Evolutionary conservation across 2,888 invertebrate genomes (phyloP).

Genomic region (Hylaea fasciaria): DNA sequence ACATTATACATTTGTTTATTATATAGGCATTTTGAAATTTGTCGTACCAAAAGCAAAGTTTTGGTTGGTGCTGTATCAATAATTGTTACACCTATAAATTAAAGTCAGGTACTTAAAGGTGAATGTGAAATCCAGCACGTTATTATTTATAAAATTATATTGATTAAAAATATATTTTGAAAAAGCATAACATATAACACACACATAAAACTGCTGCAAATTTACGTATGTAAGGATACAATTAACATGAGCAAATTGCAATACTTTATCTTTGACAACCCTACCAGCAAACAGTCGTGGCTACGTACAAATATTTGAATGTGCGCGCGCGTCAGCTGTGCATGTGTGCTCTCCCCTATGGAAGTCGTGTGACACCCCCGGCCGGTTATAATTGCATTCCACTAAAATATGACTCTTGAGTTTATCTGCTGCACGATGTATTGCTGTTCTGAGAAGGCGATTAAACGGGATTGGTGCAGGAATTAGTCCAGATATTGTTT

Average conservation of each 20-base stretch:
- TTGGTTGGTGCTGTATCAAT: too few species aligned
- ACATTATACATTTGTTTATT: too few species aligned
- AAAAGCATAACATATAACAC: too few species aligned
- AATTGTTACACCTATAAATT: too few species aligned
- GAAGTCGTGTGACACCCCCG: conserved; percentile 62
- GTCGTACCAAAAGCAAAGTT: too few species aligned
- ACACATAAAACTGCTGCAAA: too few species aligned
- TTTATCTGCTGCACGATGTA: conserved; percentile 58
- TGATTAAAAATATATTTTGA: too few species aligned
- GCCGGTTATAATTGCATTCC: conserved; percentile 81
- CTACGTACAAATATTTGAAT: conserved; percentile 61
- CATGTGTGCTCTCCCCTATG: conserved; percentile 64
- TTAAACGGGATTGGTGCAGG: conserved; percentile 3
- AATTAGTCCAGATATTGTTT: conserved; percentile 5
- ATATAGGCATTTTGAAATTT: too few species aligned
- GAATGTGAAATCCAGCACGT: too few species aligned
- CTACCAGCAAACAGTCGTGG: conserved; percentile 56
- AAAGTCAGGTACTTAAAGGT: too few species aligned
- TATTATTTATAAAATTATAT: too few species aligned
- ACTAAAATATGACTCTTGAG: conserved; percentile 77
- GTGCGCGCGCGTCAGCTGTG: conserved; percentile 55
- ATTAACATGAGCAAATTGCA: neutral
- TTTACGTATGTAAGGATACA: neutral
- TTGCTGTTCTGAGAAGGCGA: conserved; percentile 3
- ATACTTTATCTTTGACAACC: conserved; percentile 50